A percentile compares a stretch with the other conserved stretches of the same genome.
Evolutionary conservation across 1,140 invertebrate species (phyloP).

Genomic region (Helicoverpa armigera): DNA sequence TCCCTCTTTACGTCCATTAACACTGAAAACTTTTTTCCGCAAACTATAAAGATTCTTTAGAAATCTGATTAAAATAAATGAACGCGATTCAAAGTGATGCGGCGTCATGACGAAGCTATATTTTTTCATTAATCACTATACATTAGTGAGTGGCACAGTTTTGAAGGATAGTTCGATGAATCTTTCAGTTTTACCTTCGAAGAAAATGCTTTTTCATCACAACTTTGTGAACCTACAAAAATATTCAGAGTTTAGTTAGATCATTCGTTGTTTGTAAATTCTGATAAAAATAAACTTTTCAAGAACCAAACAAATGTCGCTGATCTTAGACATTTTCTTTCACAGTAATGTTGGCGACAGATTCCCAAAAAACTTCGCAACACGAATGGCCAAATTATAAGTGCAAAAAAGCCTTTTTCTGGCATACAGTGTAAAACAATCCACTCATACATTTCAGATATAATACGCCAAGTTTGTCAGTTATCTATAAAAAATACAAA

Average conservation of each 20-base stretch:
- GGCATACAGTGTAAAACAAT: not conserved
- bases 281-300: not conserved
- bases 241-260: no score
- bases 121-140: slow-evolving; percentile 40
- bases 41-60: slow-evolving; percentile 19
- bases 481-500: slow-evolving; percentile 1
- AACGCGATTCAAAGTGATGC: not conserved
- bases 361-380: not conserved
- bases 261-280: not conserved
- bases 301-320: not conserved
- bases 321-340: not conserved
- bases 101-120: slow-evolving; percentile 13
- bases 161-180: slow-evolving; percentile 16
- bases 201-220: not conserved
- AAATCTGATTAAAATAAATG: slow-evolving; percentile 26
- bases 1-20: not conserved
- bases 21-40: not conserved
- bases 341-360: not conserved
- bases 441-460: slow-evolving; percentile 8
- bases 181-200: not conserved
- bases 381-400: not conserved
- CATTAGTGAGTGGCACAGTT: slow-evolving; percentile 22
- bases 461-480: slow-evolving; percentile 7
- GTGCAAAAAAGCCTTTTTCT: not conserved
- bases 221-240: not conserved